Conservation (phyloP, 1,140 invertebrate species). For the Scylla paramamosain region DNA sequence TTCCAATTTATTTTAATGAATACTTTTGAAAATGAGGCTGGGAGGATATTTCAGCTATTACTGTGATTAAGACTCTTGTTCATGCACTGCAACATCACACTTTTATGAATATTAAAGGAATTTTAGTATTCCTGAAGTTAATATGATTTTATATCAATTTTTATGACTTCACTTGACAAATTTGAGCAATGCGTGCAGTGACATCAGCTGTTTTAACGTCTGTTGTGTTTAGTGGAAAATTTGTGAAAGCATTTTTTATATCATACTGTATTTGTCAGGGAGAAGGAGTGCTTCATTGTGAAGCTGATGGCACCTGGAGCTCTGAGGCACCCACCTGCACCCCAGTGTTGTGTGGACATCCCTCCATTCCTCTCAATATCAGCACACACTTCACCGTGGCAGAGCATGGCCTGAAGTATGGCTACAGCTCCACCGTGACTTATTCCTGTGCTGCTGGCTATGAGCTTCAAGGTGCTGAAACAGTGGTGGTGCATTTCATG, state of each 20-base stretch:
- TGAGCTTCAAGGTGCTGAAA: constrained; percentile 34
- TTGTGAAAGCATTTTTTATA: neutral
- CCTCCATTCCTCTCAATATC: neutral
- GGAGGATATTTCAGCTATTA: too few species aligned
- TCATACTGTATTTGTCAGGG: constrained; percentile 22
- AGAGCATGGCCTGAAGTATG: constrained; percentile 48
- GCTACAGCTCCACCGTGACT: constrained; percentile 50
- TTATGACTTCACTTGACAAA: too few species aligned
- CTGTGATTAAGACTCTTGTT: too few species aligned
- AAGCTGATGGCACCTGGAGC: constrained; percentile 60
- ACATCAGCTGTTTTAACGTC: neutral
- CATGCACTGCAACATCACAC: too few species aligned
- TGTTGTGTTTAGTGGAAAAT: neutral
- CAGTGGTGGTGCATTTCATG: neutral
- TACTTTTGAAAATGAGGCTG: too few species aligned
- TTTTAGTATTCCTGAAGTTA: too few species aligned
- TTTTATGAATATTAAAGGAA: too few species aligned
- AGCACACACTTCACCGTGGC: neutral
- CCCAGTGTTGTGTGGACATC: constrained; percentile 55
- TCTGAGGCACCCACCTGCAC: constrained; percentile 47
- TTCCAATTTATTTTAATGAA: too few species aligned
- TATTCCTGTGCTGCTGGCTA: constrained; percentile 51
- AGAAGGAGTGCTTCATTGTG: constrained; percentile 30
- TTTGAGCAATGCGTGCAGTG: too few species aligned
- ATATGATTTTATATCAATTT: too few species aligned